Evolutionary conservation across 1,140 invertebrate species (phyloP).

Genomic region (Brachionus sp.): DNA sequence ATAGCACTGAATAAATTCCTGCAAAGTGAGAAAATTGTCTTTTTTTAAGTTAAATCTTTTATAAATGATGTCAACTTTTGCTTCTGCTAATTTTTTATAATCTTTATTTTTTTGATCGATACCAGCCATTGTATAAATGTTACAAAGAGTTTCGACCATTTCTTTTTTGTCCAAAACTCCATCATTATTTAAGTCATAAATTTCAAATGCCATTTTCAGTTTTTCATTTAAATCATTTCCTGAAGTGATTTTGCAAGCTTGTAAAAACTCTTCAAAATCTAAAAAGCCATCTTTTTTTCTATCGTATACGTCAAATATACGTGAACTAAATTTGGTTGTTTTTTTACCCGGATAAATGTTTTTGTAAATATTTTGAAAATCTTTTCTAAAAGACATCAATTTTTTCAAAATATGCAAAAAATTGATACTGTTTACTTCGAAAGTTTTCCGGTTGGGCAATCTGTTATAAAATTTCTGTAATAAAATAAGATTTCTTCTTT

Average conservation of each 20-base stretch:
- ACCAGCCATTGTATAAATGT: slow-evolving; percentile 38
- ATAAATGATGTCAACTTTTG: slow-evolving; percentile 34
- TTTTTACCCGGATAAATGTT: slow-evolving; percentile 2
- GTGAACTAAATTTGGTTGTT: neutral
- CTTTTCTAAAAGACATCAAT: neutral
- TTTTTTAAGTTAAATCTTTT: slow-evolving; percentile 21
- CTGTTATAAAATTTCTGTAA: neutral
- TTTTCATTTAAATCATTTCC: slow-evolving; percentile 30
- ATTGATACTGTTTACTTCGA: slow-evolving; percentile 18
- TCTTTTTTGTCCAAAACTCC: slow-evolving; percentile 39
- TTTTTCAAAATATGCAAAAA: too few species aligned
- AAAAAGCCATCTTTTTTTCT: slow-evolving; percentile 12
- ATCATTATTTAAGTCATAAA: slow-evolving; percentile 41
- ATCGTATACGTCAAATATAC: slow-evolving; percentile 23
- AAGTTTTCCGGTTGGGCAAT: slow-evolving; percentile 23
- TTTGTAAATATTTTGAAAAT: slow-evolving; percentile 15
- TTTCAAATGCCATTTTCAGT: slow-evolving; percentile 41
- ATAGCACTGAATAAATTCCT: slow-evolving; percentile 43
- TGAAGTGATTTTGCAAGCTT: slow-evolving; percentile 11
- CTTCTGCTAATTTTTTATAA: neutral
- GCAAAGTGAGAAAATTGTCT: slow-evolving; percentile 3
- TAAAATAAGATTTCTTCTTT: slow-evolving; percentile 8
- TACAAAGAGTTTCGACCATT: slow-evolving; percentile 1
- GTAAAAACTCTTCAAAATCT: slow-evolving; percentile 41
- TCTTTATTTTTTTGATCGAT: neutral